Conservation (phyloP, 2,888 invertebrate species). For the Steinernema carpocapsae region DNA sequence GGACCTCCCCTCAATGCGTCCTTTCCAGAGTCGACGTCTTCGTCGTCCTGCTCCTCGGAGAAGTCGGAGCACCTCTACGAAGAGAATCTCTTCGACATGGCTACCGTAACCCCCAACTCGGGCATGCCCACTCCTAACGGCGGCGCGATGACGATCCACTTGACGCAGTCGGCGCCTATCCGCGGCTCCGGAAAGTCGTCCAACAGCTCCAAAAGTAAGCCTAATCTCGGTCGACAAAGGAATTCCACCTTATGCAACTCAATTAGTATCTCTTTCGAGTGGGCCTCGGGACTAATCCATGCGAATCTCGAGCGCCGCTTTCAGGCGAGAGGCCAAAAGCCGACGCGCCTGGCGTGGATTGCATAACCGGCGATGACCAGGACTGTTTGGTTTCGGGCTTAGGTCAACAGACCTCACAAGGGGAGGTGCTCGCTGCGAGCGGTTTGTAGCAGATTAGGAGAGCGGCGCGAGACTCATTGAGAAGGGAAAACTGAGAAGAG, state of each 20-base stretch:
- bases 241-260: neutral
- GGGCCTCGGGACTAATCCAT: neutral
- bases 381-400: conserved; percentile 23
- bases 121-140: neutral
- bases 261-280: conserved; percentile 30
- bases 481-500: conserved; percentile 4
- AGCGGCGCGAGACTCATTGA: neutral
- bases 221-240: no score
- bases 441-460: conserved; percentile 3
- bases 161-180: neutral
- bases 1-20: no score
- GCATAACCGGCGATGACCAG: conserved; percentile 19
- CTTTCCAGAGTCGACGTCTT: conserved; percentile 1
- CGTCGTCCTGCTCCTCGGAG: neutral
- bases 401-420: conserved; percentile 13
- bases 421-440: no score
- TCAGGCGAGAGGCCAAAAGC: neutral
- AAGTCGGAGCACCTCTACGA: neutral
- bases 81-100: conserved; percentile 11
- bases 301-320: neutral
- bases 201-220: conserved; percentile 16
- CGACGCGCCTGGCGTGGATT: conserved; percentile 1
- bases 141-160: conserved; percentile 2
- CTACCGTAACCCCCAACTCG: neutral
- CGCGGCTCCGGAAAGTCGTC: neutral